A percentile compares a stretch with the other conserved stretches of the same genome.
Conservation (phyloP, 2,113 vertebrate genomes). For the Potamarius usumacintae region DNA sequence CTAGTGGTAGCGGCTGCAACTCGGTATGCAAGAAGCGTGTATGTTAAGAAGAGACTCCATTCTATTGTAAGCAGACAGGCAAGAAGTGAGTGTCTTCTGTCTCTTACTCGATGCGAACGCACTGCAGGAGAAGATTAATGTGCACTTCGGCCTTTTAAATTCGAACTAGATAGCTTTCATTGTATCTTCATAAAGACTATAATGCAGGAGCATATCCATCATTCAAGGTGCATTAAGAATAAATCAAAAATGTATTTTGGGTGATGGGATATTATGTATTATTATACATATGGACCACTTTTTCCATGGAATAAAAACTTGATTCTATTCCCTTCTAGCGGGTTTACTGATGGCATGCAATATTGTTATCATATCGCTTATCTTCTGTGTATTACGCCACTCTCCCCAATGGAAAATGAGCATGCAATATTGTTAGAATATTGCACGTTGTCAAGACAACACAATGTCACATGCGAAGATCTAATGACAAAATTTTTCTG, state of each 20-base stretch:
- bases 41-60: constrained; percentile 8
- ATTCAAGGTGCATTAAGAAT: constrained; percentile 31
- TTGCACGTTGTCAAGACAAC: too few species aligned
- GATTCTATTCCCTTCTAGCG: too few species aligned
- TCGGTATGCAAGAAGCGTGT: neutral
- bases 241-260: constrained; percentile 52
- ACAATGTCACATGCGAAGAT: too few species aligned
- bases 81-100: constrained; percentile 43
- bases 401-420: too few species aligned
- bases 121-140: constrained; percentile 71
- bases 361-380: too few species aligned
- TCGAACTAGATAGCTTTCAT: constrained; percentile 47
- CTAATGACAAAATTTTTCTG: too few species aligned
- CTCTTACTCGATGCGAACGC: constrained; percentile 63
- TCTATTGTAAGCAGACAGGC: constrained; percentile 14
- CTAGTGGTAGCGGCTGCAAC: constrained; percentile 9
- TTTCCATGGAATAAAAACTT: too few species aligned
- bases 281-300: too few species aligned
- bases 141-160: constrained; percentile 67
- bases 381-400: too few species aligned
- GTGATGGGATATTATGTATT: constrained; percentile 50
- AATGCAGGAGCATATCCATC: constrained; percentile 62
- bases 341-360: too few species aligned
- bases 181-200: constrained; percentile 48
- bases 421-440: too few species aligned